phyloP scores from a whole-genome alignment of 92 coral and sea anemone species.

The Phymanthus crucifer region DNA sequence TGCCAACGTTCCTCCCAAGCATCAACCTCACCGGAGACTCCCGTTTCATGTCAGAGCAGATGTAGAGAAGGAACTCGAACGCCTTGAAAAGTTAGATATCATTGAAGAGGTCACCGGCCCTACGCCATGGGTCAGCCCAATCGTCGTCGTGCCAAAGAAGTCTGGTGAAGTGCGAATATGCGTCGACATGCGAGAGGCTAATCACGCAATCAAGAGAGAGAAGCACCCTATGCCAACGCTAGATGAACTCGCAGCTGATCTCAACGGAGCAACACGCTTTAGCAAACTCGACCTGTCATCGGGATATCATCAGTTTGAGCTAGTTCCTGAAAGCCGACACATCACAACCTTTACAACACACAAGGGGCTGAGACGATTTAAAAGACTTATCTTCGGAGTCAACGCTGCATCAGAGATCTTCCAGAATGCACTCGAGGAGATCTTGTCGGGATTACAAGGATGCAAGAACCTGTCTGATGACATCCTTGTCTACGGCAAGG shows the following conservation, averaged over 20 bases:
- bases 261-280: constrained; percentile 16
- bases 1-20: not conserved
- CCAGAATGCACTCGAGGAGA: constrained; percentile 16
- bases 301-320: constrained; percentile 40
- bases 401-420: constrained; percentile 14
- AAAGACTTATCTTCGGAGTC: constrained; percentile 15
- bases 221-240: constrained; percentile 31
- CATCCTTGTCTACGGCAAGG: constrained; percentile 42
- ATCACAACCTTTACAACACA: constrained; percentile 39
- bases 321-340: constrained; percentile 2
- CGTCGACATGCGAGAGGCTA: constrained; percentile 40
- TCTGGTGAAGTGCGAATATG: constrained; percentile 22
- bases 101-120: constrained; percentile 42
- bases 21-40: not conserved
- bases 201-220: constrained; percentile 31
- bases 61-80: constrained; percentile 14
- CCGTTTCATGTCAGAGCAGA: constrained; percentile 8
- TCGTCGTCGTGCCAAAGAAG: constrained; percentile 11
- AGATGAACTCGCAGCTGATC: constrained; percentile 8
- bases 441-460: not conserved
- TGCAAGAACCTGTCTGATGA: constrained; percentile 5
- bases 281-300: constrained; percentile 21
- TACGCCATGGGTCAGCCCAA: constrained; percentile 32
- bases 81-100: constrained; percentile 21
- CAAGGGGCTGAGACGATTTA: constrained; percentile 1